phyloP scores from a whole-genome alignment of 2,113 vertebrate species.

The Tyto alba region DNA sequence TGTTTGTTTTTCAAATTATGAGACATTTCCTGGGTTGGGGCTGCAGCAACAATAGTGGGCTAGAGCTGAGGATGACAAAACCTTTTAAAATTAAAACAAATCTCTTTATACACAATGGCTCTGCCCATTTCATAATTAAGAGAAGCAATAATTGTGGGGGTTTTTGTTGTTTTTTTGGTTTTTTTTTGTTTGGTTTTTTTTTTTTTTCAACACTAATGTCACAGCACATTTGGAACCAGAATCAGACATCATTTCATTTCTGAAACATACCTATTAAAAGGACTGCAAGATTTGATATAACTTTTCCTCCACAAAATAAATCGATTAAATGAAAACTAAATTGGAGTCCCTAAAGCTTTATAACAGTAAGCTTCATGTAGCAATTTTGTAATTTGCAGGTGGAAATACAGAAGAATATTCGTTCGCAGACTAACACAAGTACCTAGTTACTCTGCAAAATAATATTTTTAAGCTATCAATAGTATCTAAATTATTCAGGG shows the following conservation, averaged over 20 bases:
- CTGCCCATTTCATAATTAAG: neutral
- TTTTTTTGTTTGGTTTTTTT: neutral
- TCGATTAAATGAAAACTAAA: neutral
- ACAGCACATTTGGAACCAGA: neutral
- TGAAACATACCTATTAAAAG: neutral
- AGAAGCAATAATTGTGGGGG: neutral
- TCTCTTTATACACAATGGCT: neutral
- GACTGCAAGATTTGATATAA: neutral
- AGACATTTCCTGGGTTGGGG: neutral
- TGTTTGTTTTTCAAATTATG: neutral
- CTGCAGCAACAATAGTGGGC: neutral
- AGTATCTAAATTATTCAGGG: slow-evolving; percentile 23
- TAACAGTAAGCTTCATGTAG: neutral
- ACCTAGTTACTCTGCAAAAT: neutral
- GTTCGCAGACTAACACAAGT: neutral
- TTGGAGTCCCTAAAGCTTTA: neutral
- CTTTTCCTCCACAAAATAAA: neutral
- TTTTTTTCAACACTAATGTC: neutral
- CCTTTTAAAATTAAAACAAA: neutral
- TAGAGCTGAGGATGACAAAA: neutral
- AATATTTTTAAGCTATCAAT: neutral
- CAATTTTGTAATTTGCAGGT: slow-evolving; percentile 4
- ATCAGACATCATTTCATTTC: neutral
- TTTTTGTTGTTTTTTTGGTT: too few relatives aligned
- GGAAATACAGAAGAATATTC: neutral